phyloP scores from a whole-genome alignment of 2,888 invertebrate genomes.

The Spodoptera littoralis region DNA sequence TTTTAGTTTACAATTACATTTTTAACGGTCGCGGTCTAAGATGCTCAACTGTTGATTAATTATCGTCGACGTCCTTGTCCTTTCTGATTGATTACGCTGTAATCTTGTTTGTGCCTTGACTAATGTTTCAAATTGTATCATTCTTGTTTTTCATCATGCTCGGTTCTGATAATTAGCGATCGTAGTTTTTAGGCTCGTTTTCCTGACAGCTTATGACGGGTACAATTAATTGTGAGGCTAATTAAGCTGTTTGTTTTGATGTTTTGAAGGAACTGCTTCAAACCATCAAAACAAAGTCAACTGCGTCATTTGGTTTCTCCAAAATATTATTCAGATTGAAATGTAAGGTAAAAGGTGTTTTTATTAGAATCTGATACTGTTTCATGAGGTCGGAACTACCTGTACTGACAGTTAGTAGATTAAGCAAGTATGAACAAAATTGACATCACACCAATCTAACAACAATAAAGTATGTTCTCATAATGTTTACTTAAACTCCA shows the following conservation, averaged over 20 bases:
- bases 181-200: constrained; percentile 50
- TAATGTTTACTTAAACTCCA: too few species aligned
- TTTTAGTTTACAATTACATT: constrained; percentile 53
- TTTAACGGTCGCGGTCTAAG: constrained; percentile 58
- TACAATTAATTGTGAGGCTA: constrained; percentile 32
- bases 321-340: too few species aligned
- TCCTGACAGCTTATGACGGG: constrained; percentile 33
- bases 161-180: constrained; percentile 62
- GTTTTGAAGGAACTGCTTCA: not conserved
- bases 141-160: constrained; percentile 71
- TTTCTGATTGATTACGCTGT: constrained; percentile 85
- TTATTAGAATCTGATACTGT: too few species aligned
- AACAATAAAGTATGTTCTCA: too few species aligned
- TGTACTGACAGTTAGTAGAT: too few species aligned
- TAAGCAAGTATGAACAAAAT: too few species aligned
- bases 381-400: too few species aligned
- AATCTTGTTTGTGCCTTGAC: constrained; percentile 87
- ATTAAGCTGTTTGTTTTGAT: constrained; percentile 11
- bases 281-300: too few species aligned
- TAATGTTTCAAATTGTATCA: constrained; percentile 78
- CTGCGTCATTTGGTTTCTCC: too few species aligned
- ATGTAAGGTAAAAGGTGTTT: too few species aligned
- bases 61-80: constrained; percentile 73
- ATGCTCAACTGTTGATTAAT: constrained; percentile 82
- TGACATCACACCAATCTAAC: too few species aligned